Conservation (phyloP, 1,140 invertebrate genomes). For the Bacillus rossius region DNA sequence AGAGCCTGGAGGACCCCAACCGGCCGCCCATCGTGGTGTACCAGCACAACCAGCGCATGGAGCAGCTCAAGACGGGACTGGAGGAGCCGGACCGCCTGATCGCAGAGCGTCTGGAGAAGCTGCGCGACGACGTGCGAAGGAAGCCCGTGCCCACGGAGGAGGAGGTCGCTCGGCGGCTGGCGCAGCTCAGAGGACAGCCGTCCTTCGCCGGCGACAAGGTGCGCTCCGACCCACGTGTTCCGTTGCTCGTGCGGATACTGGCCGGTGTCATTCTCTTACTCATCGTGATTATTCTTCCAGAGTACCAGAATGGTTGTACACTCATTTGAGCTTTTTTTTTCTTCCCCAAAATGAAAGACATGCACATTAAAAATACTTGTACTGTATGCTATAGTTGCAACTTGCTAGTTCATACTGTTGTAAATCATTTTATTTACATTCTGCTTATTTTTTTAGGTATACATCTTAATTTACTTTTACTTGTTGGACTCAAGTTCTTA, state of each 20-base stretch:
- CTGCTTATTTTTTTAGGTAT: too few relatives aligned
- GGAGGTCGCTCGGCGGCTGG: conserved; percentile 26
- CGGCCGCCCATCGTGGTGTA: conserved; percentile 46
- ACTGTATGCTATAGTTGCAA: too few relatives aligned
- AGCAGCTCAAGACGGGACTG: conserved; percentile 35
- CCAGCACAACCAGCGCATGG: conserved; percentile 39
- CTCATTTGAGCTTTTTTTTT: too few relatives aligned
- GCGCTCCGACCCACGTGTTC: not conserved
- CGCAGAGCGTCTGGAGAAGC: conserved; percentile 50
- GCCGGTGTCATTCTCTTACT: not conserved
- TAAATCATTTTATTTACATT: too few relatives aligned
- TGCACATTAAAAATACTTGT: too few relatives aligned
- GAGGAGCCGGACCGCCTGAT: conserved; percentile 47
- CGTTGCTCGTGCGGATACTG: not conserved
- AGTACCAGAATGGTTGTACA: too few relatives aligned
- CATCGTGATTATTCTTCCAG: too few relatives aligned
- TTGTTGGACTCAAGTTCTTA: too few relatives aligned
- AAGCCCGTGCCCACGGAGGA: conserved; percentile 14
- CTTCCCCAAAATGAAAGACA: too few relatives aligned
- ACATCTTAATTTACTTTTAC: too few relatives aligned
- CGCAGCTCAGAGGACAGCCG: conserved; percentile 23
- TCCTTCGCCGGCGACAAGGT: not conserved
- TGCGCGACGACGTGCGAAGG: conserved; percentile 44
- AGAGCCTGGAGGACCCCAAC: conserved; percentile 41
- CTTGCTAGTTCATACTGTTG: too few relatives aligned